Conservation (phyloP, 2,113 vertebrate genomes). For the Dolichotis patagonum region DNA sequence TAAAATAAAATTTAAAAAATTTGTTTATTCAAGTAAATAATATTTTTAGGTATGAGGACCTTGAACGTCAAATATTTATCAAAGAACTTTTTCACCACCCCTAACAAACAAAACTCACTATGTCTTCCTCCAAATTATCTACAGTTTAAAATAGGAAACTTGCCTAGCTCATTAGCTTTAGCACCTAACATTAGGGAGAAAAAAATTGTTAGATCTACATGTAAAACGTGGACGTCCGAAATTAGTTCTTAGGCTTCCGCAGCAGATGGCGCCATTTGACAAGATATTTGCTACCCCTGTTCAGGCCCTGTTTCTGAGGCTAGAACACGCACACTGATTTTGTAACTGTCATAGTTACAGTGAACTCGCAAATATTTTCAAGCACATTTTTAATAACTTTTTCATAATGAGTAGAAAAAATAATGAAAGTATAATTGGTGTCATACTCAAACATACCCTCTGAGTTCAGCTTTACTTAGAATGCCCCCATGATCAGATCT, state of each 20-base stretch:
- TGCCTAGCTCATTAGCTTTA: not conserved
- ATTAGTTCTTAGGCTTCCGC: slow-evolving; percentile 24
- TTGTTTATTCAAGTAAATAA: not conserved
- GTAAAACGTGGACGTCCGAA: not conserved
- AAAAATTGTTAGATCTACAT: fast-evolving
- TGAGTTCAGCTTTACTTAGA: not conserved
- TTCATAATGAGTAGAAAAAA: not conserved
- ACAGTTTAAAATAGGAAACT: not conserved
- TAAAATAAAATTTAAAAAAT: too few relatives aligned
- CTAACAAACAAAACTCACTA: not conserved
- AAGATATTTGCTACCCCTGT: not conserved
- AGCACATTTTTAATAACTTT: not conserved
- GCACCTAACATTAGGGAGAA: not conserved
- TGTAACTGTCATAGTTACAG: not conserved
- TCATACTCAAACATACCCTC: not conserved
- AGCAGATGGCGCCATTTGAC: slow-evolving; percentile 79
- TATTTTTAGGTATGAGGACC: not conserved
- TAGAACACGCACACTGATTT: not conserved
- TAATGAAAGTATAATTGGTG: not conserved
- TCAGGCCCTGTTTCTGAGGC: not conserved
- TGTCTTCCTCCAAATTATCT: not conserved
- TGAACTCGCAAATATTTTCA: slow-evolving; percentile 20
- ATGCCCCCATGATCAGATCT: not conserved
- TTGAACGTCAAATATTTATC: not conserved
- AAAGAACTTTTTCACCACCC: not conserved